Evolutionary conservation across 2,888 invertebrate species (phyloP).

Genomic region (Aspidiotus destructor): DNA sequence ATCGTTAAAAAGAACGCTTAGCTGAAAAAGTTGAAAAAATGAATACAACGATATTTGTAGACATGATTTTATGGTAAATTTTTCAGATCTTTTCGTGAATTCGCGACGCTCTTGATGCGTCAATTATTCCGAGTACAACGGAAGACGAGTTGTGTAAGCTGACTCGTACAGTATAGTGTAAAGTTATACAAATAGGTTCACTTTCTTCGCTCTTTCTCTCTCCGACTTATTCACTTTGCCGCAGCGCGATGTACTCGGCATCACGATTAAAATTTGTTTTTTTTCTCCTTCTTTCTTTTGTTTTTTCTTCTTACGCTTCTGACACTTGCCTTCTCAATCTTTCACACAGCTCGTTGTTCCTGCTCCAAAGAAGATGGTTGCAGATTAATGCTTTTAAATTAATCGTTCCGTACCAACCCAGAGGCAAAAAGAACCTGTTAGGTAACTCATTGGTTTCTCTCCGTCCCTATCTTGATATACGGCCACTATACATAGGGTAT

Average conservation of each 20-base stretch:
- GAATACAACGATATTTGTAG: too few species aligned
- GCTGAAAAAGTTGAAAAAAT: too few species aligned
- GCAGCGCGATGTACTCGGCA: background rate
- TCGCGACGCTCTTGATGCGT: too few species aligned
- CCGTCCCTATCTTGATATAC: background rate
- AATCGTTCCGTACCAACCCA: background rate
- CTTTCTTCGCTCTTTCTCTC: too few species aligned
- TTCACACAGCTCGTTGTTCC: background rate
- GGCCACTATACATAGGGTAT: background rate
- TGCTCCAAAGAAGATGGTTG: background rate
- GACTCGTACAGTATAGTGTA: too few species aligned
- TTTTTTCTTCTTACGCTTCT: constrained; percentile 5
- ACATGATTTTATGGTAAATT: too few species aligned
- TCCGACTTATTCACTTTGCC: too few species aligned
- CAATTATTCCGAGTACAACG: too few species aligned
- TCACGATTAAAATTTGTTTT: background rate
- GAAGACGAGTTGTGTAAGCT: too few species aligned
- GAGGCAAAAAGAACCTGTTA: constrained; percentile 4
- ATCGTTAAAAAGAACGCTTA: too few species aligned
- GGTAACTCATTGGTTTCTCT: constrained; percentile 3
- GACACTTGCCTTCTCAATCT: background rate
- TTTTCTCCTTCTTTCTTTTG: background rate
- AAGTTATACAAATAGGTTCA: too few species aligned
- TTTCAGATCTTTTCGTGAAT: too few species aligned
- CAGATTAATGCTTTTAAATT: constrained; percentile 4